Conservation (phyloP, 2,113 vertebrate species). For the Dolichallabes microphthalmus region DNA sequence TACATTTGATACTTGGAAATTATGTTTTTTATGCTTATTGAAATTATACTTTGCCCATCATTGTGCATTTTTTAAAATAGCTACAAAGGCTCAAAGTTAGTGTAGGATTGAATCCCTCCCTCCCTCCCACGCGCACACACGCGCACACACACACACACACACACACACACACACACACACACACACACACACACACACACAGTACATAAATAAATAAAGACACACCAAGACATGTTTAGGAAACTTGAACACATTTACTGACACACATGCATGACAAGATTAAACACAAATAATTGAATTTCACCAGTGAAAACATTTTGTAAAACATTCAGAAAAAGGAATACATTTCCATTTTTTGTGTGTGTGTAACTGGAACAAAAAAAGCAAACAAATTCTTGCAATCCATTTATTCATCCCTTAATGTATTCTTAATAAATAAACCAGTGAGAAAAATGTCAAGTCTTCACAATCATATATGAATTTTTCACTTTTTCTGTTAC, state of each 20-base stretch:
- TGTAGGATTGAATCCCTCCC: neutral
- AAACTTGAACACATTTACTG: slow-evolving; percentile 65
- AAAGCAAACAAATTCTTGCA: slow-evolving; percentile 31
- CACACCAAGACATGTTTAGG: slow-evolving; percentile 56
- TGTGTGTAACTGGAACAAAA: slow-evolving; percentile 5
- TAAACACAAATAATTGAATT: slow-evolving; percentile 61
- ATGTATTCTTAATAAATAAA: slow-evolving; percentile 70
- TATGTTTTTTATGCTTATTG: too few relatives aligned
- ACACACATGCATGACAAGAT: slow-evolving; percentile 66
- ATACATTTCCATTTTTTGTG: slow-evolving; percentile 12
- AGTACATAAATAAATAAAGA: slow-evolving; percentile 46
- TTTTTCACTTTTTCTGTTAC: neutral
- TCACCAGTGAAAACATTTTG: slow-evolving; percentile 73
- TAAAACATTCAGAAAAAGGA: slow-evolving; percentile 33
- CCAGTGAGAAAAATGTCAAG: slow-evolving; percentile 41
- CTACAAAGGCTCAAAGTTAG: neutral
- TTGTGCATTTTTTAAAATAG: neutral
- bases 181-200: neutral
- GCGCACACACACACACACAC: too few relatives aligned
- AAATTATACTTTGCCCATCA: too few relatives aligned
- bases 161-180: neutral
- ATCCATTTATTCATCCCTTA: slow-evolving; percentile 27
- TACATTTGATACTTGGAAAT: too few relatives aligned
- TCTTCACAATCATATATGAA: slow-evolving; percentile 15
- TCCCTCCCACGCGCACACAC: too few relatives aligned